phyloP scores from a whole-genome alignment of 2,797 vertebrate species.

The Sebastes diploproa region DNA sequence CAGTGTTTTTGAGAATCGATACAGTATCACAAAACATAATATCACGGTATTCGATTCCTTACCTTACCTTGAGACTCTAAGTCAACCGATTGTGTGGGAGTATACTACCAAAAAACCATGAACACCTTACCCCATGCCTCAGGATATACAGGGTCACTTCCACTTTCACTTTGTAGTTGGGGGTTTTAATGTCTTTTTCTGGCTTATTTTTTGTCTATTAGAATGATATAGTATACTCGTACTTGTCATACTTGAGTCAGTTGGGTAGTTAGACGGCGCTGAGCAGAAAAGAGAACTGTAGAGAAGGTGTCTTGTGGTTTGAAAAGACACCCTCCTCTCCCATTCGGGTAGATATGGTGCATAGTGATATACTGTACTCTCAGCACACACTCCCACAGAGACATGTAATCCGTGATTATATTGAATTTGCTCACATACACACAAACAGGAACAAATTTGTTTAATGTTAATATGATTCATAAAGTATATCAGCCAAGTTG shows the following conservation, averaged over 20 bases:
- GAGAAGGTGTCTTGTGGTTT: constrained; percentile 1
- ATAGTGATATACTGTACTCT: not conserved
- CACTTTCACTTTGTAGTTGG: not conserved
- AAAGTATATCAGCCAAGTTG: constrained; percentile 25
- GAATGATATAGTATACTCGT: not conserved
- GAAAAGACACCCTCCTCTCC: constrained; percentile 1
- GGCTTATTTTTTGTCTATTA: not conserved
- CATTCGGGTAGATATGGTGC: not conserved
- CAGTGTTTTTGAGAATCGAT: too few species aligned
- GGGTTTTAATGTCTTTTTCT: not conserved
- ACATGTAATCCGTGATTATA: constrained; percentile 38
- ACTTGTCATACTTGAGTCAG: constrained; percentile 1
- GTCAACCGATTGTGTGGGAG: not conserved
- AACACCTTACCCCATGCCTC: not conserved
- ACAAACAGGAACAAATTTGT: constrained; percentile 13
- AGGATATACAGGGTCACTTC: not conserved
- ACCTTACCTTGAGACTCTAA: not conserved
- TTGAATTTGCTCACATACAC: constrained; percentile 8
- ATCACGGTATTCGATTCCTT: too few species aligned
- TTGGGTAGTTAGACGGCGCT: constrained; percentile 12
- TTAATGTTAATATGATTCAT: constrained; percentile 37
- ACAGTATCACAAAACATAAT: too few species aligned
- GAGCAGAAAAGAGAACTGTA: not conserved
- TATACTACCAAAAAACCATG: not conserved
- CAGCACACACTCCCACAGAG: constrained; percentile 9